These are phyloP conservation scores for Otocyon megalotis DNA, from an alignment of 2,113 vertebrate species.

Conservation along the genomic window DNA sequence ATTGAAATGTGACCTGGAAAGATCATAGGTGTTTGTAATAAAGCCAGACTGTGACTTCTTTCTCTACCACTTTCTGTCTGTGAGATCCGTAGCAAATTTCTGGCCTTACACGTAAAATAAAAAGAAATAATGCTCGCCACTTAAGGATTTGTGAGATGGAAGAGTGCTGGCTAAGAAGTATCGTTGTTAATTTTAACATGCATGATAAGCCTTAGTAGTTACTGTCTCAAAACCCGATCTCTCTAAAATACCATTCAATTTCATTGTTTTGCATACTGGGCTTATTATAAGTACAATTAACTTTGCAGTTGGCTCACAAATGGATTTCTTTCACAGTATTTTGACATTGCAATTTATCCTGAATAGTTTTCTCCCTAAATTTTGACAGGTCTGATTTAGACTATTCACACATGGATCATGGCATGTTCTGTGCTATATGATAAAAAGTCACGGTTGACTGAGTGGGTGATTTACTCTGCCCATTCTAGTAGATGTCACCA, in stretches of 20 bases:
- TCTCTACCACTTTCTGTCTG: not conserved
- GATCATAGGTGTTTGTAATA: slow-evolving; percentile 10
- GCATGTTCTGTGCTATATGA: not conserved
- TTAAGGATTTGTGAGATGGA: not conserved
- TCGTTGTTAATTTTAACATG: not conserved
- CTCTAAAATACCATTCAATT: slow-evolving; percentile 3
- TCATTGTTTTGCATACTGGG: slow-evolving; percentile 6
- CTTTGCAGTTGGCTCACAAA: not conserved
- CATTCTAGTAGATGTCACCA: not conserved
- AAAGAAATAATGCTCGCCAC: not conserved
- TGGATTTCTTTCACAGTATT: slow-evolving; percentile 54
- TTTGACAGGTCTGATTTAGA: slow-evolving; percentile 27
- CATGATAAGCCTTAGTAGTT: not conserved
- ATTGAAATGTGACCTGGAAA: not conserved
- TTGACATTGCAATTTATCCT: slow-evolving; percentile 57
- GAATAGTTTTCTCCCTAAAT: not conserved
- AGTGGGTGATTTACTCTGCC: not conserved
- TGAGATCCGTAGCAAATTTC: not conserved
- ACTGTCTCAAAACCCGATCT: not conserved
- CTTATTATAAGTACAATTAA: slow-evolving; percentile 54
- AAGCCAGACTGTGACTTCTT: not conserved
- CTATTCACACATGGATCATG: not conserved
- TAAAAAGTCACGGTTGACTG: not conserved
- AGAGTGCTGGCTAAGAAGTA: not conserved
- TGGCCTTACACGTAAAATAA: not conserved